Base-by-base conservation (phyloP, 2,888 invertebrate species). In the Platerodrilus igneus region DNA sequence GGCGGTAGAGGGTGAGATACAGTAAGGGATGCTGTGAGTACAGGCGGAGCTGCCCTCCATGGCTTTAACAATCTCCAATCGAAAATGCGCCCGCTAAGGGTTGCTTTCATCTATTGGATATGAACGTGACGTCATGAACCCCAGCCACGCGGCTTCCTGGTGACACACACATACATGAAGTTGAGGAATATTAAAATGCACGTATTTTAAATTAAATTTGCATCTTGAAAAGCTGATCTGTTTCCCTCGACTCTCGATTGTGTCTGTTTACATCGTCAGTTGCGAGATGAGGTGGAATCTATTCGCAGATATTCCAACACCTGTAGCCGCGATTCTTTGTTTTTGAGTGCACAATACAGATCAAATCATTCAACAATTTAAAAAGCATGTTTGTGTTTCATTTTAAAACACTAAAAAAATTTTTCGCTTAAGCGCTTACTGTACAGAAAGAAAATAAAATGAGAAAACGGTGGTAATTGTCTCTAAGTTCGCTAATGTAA, bases 201-300 rank as follows among this genome's bases (percentile, higher is more conserved):
- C 52, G 51, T 52, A 44, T 51, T 55, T 56, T 48, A 63, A 66
- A 67, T 66, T 64, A 62, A 64, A 66, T 67, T 67, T 66, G 60
- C 60, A 63, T 65, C 60, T 60, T 47, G 57, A 55, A 55, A 55
- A 56, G 62, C 60, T 63, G 64, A 64, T 66, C 62, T 64, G 64
- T 64, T 62, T 63, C 62, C 62, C 58, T 42, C 37, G 37, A 37
- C 62, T 62, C 58, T 42, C 37, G 37, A 37, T 63, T 60, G 58
- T 45, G 54, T 50, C 47, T 57, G 60, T 59, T 58, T 63, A 57
- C 59, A 62, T 64, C 64, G 61, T 63, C 64, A 62, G 62, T 56
- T 61, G 58, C 50, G 49, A 51, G 54, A 52, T 51, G 53, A 49
- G 51, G 50, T 52, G 53, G 55, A 54, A 53, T 51, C 47, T 46